A percentile compares a stretch with the other conserved stretches of the same genome.
Conservation (phyloP, 2,113 vertebrate species). For the Elgaria multicarinata region DNA sequence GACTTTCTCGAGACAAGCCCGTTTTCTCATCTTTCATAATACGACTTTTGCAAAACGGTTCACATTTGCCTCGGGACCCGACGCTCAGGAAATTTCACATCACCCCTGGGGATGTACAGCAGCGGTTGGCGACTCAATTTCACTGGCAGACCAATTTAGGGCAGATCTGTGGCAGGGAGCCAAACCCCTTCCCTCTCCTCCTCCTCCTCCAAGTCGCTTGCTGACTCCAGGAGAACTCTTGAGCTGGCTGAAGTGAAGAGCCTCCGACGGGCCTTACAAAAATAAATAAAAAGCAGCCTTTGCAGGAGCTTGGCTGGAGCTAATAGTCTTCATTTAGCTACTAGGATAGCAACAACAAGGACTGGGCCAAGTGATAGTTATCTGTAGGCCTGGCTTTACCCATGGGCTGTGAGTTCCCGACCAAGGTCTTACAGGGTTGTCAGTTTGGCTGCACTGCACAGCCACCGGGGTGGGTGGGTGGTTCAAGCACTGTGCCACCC, state of each 20-base stretch:
- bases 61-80: not conserved
- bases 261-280: not conserved
- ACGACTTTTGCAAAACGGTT: not conserved
- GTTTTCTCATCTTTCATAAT: not conserved
- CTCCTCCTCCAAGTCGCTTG: not conserved
- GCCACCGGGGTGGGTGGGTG: too few species aligned
- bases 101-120: not conserved
- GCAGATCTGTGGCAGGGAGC: not conserved
- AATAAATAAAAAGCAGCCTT: not conserved
- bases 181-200: conserved; percentile 4
- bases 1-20: not conserved
- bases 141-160: not conserved
- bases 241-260: not conserved
- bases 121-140: not conserved
- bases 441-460: not conserved
- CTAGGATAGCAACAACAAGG: too few species aligned
- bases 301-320: not conserved
- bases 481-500: not conserved
- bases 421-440: not conserved
- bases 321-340: not conserved
- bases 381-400: not conserved
- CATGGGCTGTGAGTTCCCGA: not conserved
- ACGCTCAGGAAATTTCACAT: not conserved
- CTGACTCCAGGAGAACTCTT: conserved; percentile 2
- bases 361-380: not conserved